A percentile compares a stretch with the other conserved stretches of the same genome.
Conservation (phyloP, 2,113 vertebrate genomes). For the Genyomyrus donnyi region DNA sequence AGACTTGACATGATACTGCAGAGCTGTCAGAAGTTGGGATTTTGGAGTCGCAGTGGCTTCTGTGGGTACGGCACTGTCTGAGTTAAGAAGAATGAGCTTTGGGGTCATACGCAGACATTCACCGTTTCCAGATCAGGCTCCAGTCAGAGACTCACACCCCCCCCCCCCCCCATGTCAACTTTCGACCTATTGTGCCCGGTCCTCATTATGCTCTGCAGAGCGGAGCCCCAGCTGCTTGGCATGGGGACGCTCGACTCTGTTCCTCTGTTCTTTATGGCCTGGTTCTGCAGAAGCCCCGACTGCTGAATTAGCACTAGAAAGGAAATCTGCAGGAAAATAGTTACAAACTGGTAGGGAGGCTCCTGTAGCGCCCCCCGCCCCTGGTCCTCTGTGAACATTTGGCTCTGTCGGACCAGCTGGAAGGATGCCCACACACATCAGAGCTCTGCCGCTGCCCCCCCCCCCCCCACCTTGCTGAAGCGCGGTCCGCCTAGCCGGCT, state of each 20-base stretch:
- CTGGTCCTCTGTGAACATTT: neutral
- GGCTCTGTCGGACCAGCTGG: constrained; percentile 7
- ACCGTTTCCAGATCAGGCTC: neutral
- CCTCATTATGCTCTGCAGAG: constrained; percentile 1
- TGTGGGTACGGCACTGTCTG: neutral
- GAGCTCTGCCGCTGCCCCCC: constrained; percentile 28
- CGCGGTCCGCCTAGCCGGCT: constrained; percentile 35
- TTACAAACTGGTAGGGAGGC: constrained; percentile 10
- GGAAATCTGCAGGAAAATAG: neutral
- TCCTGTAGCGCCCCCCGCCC: neutral
- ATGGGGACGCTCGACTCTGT: neutral
- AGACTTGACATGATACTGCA: neutral
- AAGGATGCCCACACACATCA: constrained; percentile 14
- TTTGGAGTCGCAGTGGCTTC: neutral
- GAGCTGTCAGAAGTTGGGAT: neutral
- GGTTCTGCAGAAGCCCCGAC: constrained; percentile 9
- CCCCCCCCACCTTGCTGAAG: neutral
- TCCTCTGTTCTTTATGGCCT: constrained; percentile 6
- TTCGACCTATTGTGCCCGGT: neutral
- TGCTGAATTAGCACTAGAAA: constrained; percentile 23
- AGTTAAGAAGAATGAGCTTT: neutral
- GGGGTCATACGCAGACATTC: neutral
- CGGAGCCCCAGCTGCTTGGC: constrained; percentile 12
- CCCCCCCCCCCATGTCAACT: constrained; percentile 3
- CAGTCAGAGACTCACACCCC: neutral